phyloP scores from a whole-genome alignment of 1,140 invertebrate genomes.

The Drosophila azteca region DNA sequence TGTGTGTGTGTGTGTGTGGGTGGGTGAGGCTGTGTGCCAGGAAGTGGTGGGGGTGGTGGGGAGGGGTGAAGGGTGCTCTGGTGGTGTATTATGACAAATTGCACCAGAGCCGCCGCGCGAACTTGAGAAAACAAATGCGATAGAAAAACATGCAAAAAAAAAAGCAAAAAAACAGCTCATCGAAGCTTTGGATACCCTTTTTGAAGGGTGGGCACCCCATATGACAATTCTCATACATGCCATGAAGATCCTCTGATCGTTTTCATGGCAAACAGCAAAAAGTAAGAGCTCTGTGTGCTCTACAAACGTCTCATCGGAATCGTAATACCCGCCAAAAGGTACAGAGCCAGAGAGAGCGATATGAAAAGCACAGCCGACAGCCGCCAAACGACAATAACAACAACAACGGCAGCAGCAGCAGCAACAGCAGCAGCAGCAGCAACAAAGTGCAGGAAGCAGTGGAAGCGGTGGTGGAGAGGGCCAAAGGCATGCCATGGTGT shows the following conservation, averaged over 20 bases:
- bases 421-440: slow-evolving; percentile 38
- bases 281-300: too few species aligned
- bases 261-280: too few species aligned
- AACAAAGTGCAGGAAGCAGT: slow-evolving; percentile 69
- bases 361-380: slow-evolving; percentile 51
- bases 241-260: too few species aligned
- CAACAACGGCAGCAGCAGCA: not conserved
- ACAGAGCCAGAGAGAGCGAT: slow-evolving; percentile 30
- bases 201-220: too few species aligned
- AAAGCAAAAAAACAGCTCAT: slow-evolving; percentile 4
- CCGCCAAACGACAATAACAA: too few species aligned
- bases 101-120: slow-evolving; percentile 67
- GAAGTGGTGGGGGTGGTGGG: not conserved
- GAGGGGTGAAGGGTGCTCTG: not conserved
- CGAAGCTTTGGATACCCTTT: too few species aligned
- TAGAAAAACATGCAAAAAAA: slow-evolving; percentile 73
- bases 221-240: too few species aligned
- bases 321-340: slow-evolving; percentile 20
- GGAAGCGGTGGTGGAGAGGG: slow-evolving; percentile 54
- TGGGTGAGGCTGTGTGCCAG: not conserved
- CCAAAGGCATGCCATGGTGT: not conserved
- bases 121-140: slow-evolving; percentile 80
- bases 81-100: slow-evolving; percentile 62
- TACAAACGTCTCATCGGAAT: slow-evolving; percentile 15
- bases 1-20: slow-evolving; percentile 10